Conservation (phyloP, 2,797 vertebrate species). For the Cirrhinus molitorella region DNA sequence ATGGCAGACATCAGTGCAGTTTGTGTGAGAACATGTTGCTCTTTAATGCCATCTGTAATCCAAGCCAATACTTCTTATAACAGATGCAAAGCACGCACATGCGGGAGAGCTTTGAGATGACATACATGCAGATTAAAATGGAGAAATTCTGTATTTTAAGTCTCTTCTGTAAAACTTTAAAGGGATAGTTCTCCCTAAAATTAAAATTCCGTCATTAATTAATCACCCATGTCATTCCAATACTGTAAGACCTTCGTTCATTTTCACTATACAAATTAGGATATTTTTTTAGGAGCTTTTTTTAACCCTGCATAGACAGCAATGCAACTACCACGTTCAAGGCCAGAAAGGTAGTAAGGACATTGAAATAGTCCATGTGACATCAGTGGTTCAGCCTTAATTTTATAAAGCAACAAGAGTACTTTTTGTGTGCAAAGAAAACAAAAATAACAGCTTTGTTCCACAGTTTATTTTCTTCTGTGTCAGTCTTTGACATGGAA, state of each 20-base stretch:
- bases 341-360: not conserved
- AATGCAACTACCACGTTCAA: not conserved
- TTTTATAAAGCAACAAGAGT: not conserved
- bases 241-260: not conserved
- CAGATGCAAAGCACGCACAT: constrained; percentile 24
- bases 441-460: too few relatives aligned
- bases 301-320: not conserved
- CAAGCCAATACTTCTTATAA: constrained; percentile 19
- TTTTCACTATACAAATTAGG: not conserved
- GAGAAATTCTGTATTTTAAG: not conserved
- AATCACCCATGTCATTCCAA: not conserved
- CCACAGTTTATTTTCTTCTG: too few relatives aligned
- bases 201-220: too few relatives aligned
- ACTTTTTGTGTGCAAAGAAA: not conserved
- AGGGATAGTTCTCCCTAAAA: too few relatives aligned
- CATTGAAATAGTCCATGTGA: not conserved
- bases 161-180: not conserved
- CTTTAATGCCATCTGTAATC: constrained; percentile 21
- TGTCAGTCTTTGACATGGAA: too few relatives aligned
- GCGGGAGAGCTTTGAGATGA: not conserved
- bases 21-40: not conserved
- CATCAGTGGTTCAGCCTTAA: too few relatives aligned
- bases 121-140: constrained; percentile 6
- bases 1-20: constrained; percentile 15
- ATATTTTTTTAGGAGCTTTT: not conserved